Evolutionary conservation across 2,113 vertebrate species (phyloP).

Genomic region (Caretta caretta): DNA sequence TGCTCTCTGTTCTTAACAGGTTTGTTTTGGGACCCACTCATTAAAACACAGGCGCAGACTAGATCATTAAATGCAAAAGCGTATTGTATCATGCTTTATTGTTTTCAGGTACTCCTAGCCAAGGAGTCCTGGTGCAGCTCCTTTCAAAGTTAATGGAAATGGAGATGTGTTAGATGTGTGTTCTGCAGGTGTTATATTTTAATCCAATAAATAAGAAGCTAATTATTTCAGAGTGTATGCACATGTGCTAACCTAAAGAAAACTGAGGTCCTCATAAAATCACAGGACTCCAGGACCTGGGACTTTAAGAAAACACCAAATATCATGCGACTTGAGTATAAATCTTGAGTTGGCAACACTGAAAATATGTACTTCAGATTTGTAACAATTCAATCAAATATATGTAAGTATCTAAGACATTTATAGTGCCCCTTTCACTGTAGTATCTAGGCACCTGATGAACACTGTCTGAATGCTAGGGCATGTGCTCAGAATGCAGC

Average conservation of each 20-base stretch:
- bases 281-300: background rate
- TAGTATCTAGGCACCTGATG: conserved; percentile 39
- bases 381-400: background rate
- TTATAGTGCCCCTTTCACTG: conserved; percentile 22
- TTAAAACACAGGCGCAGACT: background rate
- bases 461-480: background rate
- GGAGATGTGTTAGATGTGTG: background rate
- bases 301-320: conserved; percentile 22
- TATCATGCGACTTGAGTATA: conserved; percentile 27
- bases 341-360: background rate
- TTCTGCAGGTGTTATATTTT: background rate
- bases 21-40: background rate
- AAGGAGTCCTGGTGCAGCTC: background rate
- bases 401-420: background rate
- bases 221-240: background rate
- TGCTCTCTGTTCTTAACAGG: background rate
- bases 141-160: background rate
- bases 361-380: conserved; percentile 9
- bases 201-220: background rate
- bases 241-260: background rate
- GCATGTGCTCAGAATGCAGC: background rate
- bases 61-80: background rate
- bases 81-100: background rate
- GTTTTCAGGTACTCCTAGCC: background rate
- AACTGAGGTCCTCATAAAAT: background rate